phyloP scores from a whole-genome alignment of 2,113 vertebrate genomes.

The Dicerorhinus sumatrensis region DNA sequence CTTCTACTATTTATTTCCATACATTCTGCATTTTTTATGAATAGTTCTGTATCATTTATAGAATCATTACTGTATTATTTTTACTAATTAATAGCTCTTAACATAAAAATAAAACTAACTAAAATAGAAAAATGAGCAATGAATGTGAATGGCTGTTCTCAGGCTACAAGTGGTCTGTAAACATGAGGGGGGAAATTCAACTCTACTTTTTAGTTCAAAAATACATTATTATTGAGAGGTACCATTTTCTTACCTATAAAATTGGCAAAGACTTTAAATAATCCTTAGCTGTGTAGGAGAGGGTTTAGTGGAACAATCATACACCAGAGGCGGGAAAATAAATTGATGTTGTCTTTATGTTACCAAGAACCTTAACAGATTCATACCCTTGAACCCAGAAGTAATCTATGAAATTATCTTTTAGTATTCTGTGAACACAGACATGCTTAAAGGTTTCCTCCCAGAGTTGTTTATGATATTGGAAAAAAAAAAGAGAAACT shows the following conservation, averaged over 20 bases:
- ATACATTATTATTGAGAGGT: not conserved
- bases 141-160: not conserved
- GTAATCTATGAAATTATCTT: constrained; percentile 17
- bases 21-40: not conserved
- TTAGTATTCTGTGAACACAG: not conserved
- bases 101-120: not conserved
- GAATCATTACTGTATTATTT: not conserved
- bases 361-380: not conserved
- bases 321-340: not conserved
- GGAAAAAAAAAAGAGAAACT: not conserved
- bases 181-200: not conserved
- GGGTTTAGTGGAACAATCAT: not conserved
- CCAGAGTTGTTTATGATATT: constrained; percentile 11
- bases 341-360: not conserved
- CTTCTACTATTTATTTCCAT: not conserved
- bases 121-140: not conserved
- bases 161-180: not conserved
- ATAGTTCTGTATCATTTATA: not conserved
- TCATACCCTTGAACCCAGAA: not conserved
- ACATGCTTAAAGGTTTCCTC: not conserved
- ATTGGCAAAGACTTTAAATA: not conserved
- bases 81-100: not conserved
- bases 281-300: not conserved
- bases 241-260: not conserved
- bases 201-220: not conserved